Evolutionary conservation across 2,888 invertebrate genomes (phyloP).

Genomic region (Agrochola lota): DNA sequence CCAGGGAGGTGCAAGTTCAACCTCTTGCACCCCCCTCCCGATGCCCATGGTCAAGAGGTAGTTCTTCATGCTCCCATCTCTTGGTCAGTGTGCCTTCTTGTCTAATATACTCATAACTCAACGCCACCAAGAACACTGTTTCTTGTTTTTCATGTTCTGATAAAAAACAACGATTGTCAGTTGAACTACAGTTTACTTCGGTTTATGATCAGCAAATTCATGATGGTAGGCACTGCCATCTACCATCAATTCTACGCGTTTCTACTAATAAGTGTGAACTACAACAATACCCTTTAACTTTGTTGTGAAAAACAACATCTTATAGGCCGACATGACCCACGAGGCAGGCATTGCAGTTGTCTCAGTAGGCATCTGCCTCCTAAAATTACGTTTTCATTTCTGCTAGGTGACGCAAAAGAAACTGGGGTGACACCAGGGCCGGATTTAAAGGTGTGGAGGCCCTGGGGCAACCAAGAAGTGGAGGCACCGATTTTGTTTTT

Average conservation of each 20-base stretch:
- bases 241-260: constrained; percentile 5
- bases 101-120: no score
- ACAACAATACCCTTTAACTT: not conserved
- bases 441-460: no score
- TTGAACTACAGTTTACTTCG: not conserved
- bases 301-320: not conserved
- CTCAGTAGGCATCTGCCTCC: no score
- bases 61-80: not conserved
- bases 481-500: no score
- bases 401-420: not conserved
- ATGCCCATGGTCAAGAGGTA: not conserved
- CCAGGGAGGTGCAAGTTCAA: no score
- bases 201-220: not conserved
- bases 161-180: no score
- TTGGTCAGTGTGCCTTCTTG: not conserved
- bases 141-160: not conserved
- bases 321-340: not conserved
- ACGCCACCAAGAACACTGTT: no score
- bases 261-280: not conserved
- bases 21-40: no score
- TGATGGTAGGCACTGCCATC: constrained; percentile 14
- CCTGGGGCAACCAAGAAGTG: no score
- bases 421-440: no score
- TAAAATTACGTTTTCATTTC: not conserved
- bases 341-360: not conserved